Evolutionary conservation across 2,888 invertebrate genomes (phyloP).

Genomic region (Cosmia pyralina): DNA sequence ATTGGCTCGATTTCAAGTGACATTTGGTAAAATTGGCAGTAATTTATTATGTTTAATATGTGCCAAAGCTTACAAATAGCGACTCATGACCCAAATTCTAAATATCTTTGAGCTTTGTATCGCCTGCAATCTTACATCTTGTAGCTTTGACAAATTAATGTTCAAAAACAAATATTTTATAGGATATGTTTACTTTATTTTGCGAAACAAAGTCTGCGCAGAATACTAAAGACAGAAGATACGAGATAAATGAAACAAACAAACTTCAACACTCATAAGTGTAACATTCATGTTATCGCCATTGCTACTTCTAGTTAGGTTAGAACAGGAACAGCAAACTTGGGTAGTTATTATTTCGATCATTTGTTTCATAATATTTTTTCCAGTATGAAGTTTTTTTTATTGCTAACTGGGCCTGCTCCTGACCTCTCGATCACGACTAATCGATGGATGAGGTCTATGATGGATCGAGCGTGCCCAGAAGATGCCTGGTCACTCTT

Average conservation of each 20-base stretch:
- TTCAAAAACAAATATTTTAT: neutral
- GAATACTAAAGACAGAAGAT: neutral
- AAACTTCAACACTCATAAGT: neutral
- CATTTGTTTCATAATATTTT: too few relatives aligned
- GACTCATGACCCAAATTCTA: constrained; percentile 40
- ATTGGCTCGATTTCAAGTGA: constrained; percentile 53
- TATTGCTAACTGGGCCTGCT: too few relatives aligned
- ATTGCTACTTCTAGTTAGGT: neutral
- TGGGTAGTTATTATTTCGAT: neutral
- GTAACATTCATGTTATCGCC: neutral
- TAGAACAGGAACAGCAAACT: neutral
- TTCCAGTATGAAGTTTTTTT: too few relatives aligned
- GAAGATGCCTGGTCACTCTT: too few relatives aligned
- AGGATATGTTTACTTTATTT: neutral
- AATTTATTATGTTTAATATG: constrained; percentile 50
- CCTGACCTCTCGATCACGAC: too few relatives aligned
- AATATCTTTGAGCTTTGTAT: constrained; percentile 20
- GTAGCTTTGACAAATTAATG: neutral
- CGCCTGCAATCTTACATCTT: neutral
- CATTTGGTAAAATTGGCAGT: constrained; percentile 26
- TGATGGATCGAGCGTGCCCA: too few relatives aligned
- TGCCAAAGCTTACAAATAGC: constrained; percentile 48
- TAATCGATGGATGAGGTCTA: too few relatives aligned
- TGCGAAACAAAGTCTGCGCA: neutral
- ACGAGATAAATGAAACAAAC: neutral